These are phyloP conservation scores for Paelopatides confundens DNA, from an alignment of 53 echinoderm and acorn worm genomes.

Conservation along the genomic window DNA sequence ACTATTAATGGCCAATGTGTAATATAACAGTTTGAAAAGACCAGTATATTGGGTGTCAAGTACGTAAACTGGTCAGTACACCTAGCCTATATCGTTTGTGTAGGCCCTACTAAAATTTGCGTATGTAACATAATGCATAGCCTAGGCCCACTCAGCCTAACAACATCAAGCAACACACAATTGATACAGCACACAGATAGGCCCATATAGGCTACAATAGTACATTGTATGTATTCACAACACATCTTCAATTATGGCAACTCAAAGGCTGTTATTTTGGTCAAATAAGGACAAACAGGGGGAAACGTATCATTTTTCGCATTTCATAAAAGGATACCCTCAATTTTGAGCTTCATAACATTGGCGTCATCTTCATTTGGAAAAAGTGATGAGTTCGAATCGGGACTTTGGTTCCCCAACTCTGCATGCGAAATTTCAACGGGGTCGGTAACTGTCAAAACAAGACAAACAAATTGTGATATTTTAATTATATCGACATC, in stretches of 20 bases:
- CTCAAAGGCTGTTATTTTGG: background rate
- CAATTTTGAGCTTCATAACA: constrained; percentile 94
- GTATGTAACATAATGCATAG: too few relatives aligned
- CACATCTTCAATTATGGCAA: background rate
- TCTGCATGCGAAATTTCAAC: constrained; percentile 74
- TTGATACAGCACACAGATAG: background rate
- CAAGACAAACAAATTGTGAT: constrained; percentile 42
- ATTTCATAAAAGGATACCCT: constrained; percentile 90
- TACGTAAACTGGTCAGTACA: too few relatives aligned
- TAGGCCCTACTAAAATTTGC: too few relatives aligned
- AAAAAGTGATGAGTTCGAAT: constrained; percentile 1
- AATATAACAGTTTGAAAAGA: too few relatives aligned
- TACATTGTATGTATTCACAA: constrained; percentile 7
- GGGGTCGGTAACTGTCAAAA: constrained; percentile 59
- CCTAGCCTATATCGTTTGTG: too few relatives aligned
- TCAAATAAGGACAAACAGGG: background rate
- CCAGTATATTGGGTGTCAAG: too few relatives aligned
- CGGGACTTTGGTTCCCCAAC: constrained; percentile 33
- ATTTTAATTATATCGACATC: background rate
- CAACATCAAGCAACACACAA: background rate
- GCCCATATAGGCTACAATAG: background rate
- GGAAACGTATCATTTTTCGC: background rate
- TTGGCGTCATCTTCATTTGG: constrained; percentile 74
- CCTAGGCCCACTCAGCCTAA: constrained; percentile 30
- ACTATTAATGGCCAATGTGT: too few relatives aligned